Base-by-base conservation (phyloP, 2,797 vertebrate genomes). In the Mormyrus proboscirostris region DNA sequence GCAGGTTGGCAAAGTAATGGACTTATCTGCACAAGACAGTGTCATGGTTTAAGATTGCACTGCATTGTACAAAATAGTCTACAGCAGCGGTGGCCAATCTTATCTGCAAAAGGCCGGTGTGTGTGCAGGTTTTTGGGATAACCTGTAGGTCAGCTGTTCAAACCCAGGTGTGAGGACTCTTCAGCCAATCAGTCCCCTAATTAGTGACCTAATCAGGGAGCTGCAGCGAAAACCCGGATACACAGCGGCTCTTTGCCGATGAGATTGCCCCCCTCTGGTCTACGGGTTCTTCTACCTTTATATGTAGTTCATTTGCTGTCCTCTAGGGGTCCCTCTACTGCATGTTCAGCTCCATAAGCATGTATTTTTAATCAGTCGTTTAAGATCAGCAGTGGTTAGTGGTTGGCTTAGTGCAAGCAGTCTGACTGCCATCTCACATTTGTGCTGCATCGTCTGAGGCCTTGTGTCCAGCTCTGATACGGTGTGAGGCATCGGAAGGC, bases 311-410 rank as follows among this genome's bases (percentile, higher is more conserved):
- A 16, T 84, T 4, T 89, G 41, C 69, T 88, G 53, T 87, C 6
- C 53, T 88, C 33, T 41, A n/a, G 22, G 29, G 59, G n/a, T 22
- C 87, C 9, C 55, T 33, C 22, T n/a, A 19, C 85, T n/a, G 38
- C 38, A 0, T 19, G 73, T 79, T 79, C 2, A n/a, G 6, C 38
- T 41, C 55, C 9, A 19, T 88, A 12, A 9, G 25, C 41, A 65
- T 89, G 38, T 85, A 50, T 57, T 41, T 88, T 47, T 95, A 93
- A 93, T 89, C 91, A 6, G 90, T 88, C 91, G 92, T 92, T 90
- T 91, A 92, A 93, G 95, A 93, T 88, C 91, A 4, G 90, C 89
- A 10, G 8, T 19, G 4, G 53, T 55, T 55, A 55, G 16, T 5
- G 14, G 53, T 55, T n/a, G n/a, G 19, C 86, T 65, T 59, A 44